These are phyloP conservation scores for Nerophis lumbriciformis DNA, from an alignment of 2,113 vertebrate species.

Conservation along the genomic window DNA sequence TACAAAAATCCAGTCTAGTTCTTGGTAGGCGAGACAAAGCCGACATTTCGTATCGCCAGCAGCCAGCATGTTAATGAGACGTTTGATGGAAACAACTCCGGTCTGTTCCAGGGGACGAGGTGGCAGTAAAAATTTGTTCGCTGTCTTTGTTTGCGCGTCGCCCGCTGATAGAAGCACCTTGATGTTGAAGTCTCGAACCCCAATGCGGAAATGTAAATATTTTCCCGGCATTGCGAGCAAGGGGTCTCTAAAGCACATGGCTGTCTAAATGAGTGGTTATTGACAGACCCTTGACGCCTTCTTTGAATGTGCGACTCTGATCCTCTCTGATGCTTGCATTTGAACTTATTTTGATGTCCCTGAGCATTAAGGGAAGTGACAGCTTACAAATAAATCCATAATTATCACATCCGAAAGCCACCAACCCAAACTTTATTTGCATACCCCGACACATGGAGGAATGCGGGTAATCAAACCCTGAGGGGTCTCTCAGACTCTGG, in stretches of 20 bases:
- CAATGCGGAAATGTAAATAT: slow-evolving; percentile 68
- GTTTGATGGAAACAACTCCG: slow-evolving; percentile 39
- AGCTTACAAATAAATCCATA: slow-evolving; percentile 83
- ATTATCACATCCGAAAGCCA: slow-evolving; percentile 76
- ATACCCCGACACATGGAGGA: slow-evolving; percentile 70
- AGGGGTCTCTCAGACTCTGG: slow-evolving; percentile 65
- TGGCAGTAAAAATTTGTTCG: slow-evolving; percentile 48
- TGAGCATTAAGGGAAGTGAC: slow-evolving; percentile 78
- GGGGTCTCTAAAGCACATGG: slow-evolving; percentile 67
- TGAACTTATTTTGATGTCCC: slow-evolving; percentile 79
- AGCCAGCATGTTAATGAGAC: slow-evolving; percentile 35
- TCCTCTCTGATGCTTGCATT: slow-evolving; percentile 73
- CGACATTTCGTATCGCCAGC: not conserved
- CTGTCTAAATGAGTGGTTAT: slow-evolving; percentile 75
- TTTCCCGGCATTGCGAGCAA: slow-evolving; percentile 54
- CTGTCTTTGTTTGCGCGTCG: slow-evolving; percentile 54
- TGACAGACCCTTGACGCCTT: slow-evolving; percentile 73
- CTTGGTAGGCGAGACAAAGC: not conserved
- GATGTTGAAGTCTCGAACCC: slow-evolving; percentile 62
- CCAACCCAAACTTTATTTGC: slow-evolving; percentile 73
- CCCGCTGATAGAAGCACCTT: slow-evolving; percentile 54
- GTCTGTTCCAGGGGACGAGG: slow-evolving; percentile 54
- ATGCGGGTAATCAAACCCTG: slow-evolving; percentile 66
- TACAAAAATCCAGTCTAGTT: not conserved
- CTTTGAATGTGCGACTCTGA: slow-evolving; percentile 72